Evolutionary conservation across 2,113 vertebrate genomes (phyloP), one percentile per base, ranked within the genome.

Genomic region (Cathartes aura): DNA sequence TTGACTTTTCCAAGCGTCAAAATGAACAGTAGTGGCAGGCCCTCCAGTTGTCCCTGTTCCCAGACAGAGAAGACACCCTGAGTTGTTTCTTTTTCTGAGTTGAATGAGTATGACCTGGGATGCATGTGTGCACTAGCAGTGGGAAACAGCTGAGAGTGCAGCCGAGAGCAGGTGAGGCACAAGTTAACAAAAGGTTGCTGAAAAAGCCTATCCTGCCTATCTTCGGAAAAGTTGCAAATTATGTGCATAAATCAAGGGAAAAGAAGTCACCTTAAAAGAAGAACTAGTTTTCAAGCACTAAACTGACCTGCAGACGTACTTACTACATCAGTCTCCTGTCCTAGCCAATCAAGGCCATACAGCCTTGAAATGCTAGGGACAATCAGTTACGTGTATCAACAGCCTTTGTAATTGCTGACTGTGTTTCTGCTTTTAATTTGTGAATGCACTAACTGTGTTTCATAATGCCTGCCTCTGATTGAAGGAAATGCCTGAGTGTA

Each of bases 401-500:
- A 85, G 48, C 42, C 63, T 88, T 78, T 70, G 72, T 73, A 91
- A 95, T 82, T 83, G 64, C 50, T 74, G 68, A 45, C 53, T 40
- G 18, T 62, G 68, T 76, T 86, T 95, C 59, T 80, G 79, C 87
- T 97, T 95, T 97, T 96, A 92, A 94, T 78, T 92, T 93, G 72
- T 85, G 78, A 95, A 85, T 62, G 76, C 32, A 12, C 58, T 79
- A 59, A 75, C 70, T 78, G 74, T 76, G 52, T 73, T 62, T 60
- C 85, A 56, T 80, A 92, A 78, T 97, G 81, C 29, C 79, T 93
- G 30, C 22, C 29, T 82, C 82, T 94, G 81, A 95, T 26, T 84
- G 87, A 95, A 45, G 48, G 74, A 87, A 89, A 72, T 81, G 66
- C 68, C 72, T 71, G 22, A 66, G 23, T 48, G 90, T 96, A 97